Conservation (phyloP, 1,140 invertebrate genomes). For the Trachymyrmex cornetzi region DNA sequence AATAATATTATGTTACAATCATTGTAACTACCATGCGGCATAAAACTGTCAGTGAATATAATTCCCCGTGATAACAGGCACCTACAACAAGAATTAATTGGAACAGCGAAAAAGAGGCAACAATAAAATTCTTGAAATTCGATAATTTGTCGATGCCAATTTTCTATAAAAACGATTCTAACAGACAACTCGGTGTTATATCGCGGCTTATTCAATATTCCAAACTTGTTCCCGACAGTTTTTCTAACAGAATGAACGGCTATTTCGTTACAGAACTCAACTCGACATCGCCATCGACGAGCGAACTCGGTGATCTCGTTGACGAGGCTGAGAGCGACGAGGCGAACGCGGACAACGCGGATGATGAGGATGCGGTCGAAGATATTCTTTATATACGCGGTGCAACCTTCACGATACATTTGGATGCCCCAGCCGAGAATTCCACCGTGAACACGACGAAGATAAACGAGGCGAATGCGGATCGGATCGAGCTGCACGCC, state of each 20-base stretch:
- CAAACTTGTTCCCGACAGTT: background rate
- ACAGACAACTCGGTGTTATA: background rate
- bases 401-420: constrained; percentile 92
- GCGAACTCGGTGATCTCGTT: constrained; percentile 78
- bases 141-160: constrained; percentile 1
- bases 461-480: constrained; percentile 75
- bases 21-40: background rate
- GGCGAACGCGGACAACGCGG: constrained; percentile 83
- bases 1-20: constrained; percentile 19
- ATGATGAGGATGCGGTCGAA: constrained; percentile 87
- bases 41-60: constrained; percentile 25
- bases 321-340: constrained; percentile 82
- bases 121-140: constrained; percentile 10
- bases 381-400: constrained; percentile 94
- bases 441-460: constrained; percentile 77
- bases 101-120: background rate
- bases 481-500: constrained; percentile 70
- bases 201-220: constrained; percentile 11
- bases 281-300: constrained; percentile 88
- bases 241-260: constrained; percentile 27
- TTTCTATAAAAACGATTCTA: constrained; percentile 4
- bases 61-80: background rate
- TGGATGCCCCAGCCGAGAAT: constrained; percentile 85
- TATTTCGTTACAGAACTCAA: constrained; percentile 90
- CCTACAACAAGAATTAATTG: background rate